Evolutionary conservation across 2,797 vertebrate species (phyloP), one percentile per base, ranked within the genome.

Genomic region (Notoglanidium macrostoma): DNA sequence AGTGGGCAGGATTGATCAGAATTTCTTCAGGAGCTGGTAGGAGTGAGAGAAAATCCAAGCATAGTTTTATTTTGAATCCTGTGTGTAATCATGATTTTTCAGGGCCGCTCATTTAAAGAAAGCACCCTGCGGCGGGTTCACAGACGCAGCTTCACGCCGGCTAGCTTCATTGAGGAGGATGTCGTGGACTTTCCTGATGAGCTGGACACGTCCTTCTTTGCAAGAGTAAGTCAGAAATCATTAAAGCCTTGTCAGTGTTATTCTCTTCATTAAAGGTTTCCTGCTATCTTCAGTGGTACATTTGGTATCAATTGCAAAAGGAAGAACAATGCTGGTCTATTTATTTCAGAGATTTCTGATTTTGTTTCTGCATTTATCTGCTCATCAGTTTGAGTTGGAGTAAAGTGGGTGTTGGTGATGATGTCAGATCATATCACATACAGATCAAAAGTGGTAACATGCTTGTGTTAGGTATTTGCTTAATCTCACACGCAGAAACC

Each of bases 201-300:
- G 82, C 92, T 99, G 0, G 98, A 99, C 91, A 98, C 98, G 0
- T 99, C 98, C 74, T 99, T 99, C 94, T 99, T 99, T 1, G 97
- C 97, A 90, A 95, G 97, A 96, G 98, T 99, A 92, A 95, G 94
- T n/a, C 83, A 12, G 40, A 49, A 44, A 23, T 12, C 32, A 35
- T 57, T 32, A 54, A 76, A 19, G 21, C 32, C 8, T 5, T 44
- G 15, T 12, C 26, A 49, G 8, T 63, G 72, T 51, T 3, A 9
- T 46, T 49, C 73, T 82, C 40, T 29, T 49, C 1, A 65, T 81
- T 61, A 8, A 1, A 19, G 54, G 26, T 7, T 80, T 63, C 57
- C 40, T 17, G 6, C 44, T 2, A 3, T 40, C 5, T 35, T 79
- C 17, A 59, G 19, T 40, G 55, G 54, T 80, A 10, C 17, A 5